These are phyloP conservation scores for Paraescarpia echinospica DNA, from an alignment of 1,140 invertebrate genomes.

Conservation along the genomic window DNA sequence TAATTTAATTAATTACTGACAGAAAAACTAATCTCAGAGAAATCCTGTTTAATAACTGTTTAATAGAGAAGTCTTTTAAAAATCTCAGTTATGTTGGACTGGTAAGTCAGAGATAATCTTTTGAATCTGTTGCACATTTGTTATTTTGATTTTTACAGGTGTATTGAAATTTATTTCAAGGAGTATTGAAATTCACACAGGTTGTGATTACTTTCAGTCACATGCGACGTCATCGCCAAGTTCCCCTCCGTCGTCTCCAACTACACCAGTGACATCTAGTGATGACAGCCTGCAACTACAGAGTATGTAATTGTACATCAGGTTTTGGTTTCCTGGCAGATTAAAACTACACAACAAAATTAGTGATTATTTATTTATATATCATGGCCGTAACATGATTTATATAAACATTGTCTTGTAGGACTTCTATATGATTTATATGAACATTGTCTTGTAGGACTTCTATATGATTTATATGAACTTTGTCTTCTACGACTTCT, in stretches of 20 bases:
- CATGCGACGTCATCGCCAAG: slow-evolving; percentile 17
- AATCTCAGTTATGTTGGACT: not conserved
- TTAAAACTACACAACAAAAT: not conserved
- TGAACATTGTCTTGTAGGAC: too few relatives aligned
- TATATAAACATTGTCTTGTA: too few relatives aligned
- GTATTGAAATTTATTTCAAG: not conserved
- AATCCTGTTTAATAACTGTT: not conserved
- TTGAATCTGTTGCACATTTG: not conserved
- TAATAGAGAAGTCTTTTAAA: not conserved
- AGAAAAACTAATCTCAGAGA: not conserved
- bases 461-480: too few relatives aligned
- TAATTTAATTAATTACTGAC: not conserved
- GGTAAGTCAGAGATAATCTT: not conserved
- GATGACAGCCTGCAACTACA: not conserved
- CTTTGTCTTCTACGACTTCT: too few relatives aligned
- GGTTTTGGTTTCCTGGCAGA: not conserved
- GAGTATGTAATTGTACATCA: not conserved
- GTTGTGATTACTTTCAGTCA: not conserved
- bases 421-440: too few relatives aligned
- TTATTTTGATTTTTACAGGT: not conserved
- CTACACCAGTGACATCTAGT: slow-evolving; percentile 9
- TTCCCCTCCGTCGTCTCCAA: not conserved
- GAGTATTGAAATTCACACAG: not conserved
- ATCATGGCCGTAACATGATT: too few relatives aligned
- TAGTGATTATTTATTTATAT: not conserved